These are phyloP conservation scores for Autographa pulchrina DNA, from an alignment of 2,888 invertebrate species.

Conservation along the genomic window DNA sequence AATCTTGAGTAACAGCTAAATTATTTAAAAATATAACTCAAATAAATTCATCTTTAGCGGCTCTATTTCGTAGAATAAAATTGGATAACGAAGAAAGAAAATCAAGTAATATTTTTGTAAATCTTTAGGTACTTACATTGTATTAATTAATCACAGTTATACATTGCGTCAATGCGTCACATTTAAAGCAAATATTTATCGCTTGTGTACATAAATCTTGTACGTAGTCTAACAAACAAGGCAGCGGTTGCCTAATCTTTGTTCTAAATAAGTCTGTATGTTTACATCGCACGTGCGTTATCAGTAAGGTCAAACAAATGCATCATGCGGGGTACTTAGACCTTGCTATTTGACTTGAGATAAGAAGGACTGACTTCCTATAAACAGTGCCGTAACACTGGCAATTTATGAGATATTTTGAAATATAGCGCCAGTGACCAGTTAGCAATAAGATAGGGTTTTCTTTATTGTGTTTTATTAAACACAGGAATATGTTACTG, in stretches of 20 bases:
- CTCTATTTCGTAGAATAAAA: no score
- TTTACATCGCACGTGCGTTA: conserved; percentile 49
- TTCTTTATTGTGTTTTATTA: not conserved
- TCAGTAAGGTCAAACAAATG: conserved; percentile 61
- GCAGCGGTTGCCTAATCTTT: conserved; percentile 48
- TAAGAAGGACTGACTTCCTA: conserved; percentile 46
- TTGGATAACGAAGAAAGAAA: no score
- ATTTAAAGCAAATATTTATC: not conserved
- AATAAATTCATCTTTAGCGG: not conserved
- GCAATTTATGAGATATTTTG: conserved; percentile 18
- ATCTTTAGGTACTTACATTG: not conserved
- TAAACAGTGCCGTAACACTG: conserved; percentile 17
- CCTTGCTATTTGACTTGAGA: conserved; percentile 60
- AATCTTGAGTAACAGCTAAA: not conserved
- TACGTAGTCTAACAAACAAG: conserved; percentile 19
- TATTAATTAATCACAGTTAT: not conserved
- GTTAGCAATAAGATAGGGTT: not conserved
- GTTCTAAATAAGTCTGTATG: conserved; percentile 54
- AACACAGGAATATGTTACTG: not conserved
- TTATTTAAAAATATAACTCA: not conserved
- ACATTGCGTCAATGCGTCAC: not conserved
- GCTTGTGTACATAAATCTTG: not conserved
- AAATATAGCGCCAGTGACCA: conserved; percentile 14
- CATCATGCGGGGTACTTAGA: conserved; percentile 56
- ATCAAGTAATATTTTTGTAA: not conserved